Conservation (phyloP, 2,113 vertebrate genomes). For the Malurus cyaneus region DNA sequence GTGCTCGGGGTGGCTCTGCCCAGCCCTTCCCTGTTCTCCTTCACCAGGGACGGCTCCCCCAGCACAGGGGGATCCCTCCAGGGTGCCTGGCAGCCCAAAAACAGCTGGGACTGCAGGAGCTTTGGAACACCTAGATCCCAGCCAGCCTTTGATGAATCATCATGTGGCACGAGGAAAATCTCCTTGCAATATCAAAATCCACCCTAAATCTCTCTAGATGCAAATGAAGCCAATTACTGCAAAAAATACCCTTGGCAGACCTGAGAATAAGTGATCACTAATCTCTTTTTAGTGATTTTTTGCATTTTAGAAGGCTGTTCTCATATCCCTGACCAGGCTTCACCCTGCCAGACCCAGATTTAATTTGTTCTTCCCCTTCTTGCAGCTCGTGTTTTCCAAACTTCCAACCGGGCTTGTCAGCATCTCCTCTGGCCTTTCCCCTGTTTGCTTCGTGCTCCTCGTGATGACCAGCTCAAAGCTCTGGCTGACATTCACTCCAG, state of each 20-base stretch:
- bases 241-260: background rate
- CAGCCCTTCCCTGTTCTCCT: background rate
- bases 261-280: background rate
- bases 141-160: background rate
- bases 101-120: background rate
- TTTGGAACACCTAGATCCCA: background rate
- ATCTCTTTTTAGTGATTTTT: background rate
- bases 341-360: background rate
- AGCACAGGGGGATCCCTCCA: background rate
- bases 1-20: background rate
- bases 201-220: background rate
- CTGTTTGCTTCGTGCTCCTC: background rate
- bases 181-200: background rate
- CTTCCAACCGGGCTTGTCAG: background rate
- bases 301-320: background rate
- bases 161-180: background rate
- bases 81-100: background rate
- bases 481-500: background rate
- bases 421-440: background rate
- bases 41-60: too few relatives aligned
- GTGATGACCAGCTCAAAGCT: background rate
- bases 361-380: background rate
- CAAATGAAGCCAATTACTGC: background rate
- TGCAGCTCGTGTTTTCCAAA: background rate
- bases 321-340: background rate